Evolutionary conservation across 2,113 vertebrate genomes (phyloP).

Genomic region (Brachirus orientalis): DNA sequence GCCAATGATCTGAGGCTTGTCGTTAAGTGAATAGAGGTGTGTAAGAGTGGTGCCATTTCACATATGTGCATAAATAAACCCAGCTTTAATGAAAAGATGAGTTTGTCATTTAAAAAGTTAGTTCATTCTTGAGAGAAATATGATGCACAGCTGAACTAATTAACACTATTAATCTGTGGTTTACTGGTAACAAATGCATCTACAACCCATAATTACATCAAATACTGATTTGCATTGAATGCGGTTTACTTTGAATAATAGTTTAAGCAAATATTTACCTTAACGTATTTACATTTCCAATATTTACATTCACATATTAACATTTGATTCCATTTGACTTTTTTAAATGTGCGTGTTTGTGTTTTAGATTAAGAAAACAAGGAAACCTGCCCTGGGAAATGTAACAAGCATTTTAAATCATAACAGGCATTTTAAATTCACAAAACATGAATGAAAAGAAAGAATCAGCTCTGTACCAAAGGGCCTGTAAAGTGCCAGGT

Average conservation of each 20-base stretch:
- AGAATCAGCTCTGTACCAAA: too few species aligned
- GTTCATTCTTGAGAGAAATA: background rate
- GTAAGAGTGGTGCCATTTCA: background rate
- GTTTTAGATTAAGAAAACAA: background rate
- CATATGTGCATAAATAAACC: background rate
- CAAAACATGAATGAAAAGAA: too few species aligned
- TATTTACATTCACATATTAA: too few species aligned
- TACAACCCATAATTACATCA: too few species aligned
- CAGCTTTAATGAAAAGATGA: background rate
- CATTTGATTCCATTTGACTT: background rate
- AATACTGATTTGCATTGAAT: too few species aligned
- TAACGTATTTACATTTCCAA: too few species aligned
- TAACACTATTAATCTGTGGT: too few species aligned
- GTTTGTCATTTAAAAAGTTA: constrained; percentile 3
- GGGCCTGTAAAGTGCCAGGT: background rate
- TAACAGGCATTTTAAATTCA: background rate
- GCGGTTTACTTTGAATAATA: background rate
- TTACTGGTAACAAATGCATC: too few species aligned
- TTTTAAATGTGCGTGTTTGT: too few species aligned
- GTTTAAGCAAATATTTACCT: background rate
- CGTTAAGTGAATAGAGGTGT: background rate
- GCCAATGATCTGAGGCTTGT: constrained; percentile 28
- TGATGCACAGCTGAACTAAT: constrained; percentile 10
- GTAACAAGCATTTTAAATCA: too few species aligned
- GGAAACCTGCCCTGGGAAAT: background rate